A percentile compares a stretch with the other conserved stretches of the same genome.
phyloP scores from a whole-genome alignment of 2,113 vertebrate species.

The Colossoma macropomum region DNA sequence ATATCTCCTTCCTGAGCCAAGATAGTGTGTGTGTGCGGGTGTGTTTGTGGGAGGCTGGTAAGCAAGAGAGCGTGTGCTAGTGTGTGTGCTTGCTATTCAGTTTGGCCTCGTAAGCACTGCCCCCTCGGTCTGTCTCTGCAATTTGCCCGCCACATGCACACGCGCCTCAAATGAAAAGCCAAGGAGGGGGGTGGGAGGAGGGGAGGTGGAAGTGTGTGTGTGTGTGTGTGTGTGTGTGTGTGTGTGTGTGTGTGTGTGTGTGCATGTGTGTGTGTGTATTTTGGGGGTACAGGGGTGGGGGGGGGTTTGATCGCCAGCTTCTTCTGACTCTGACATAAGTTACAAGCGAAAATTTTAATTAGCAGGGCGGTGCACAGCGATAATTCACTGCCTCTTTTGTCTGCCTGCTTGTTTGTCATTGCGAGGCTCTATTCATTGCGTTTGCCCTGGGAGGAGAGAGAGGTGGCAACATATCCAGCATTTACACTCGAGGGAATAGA shows the following conservation, averaged over 20 bases:
- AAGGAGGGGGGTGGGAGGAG: slow-evolving; percentile 53
- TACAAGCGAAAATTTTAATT: slow-evolving; percentile 99
- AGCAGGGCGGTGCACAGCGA: slow-evolving; percentile 89
- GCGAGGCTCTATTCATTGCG: slow-evolving; percentile 76
- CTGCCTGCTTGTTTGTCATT: slow-evolving; percentile 80
- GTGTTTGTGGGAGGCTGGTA: slow-evolving; percentile 15
- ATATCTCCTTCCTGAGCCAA: slow-evolving; percentile 38
- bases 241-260: slow-evolving; percentile 21
- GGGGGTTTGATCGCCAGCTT: slow-evolving; percentile 81
- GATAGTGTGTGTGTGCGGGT: slow-evolving; percentile 2
- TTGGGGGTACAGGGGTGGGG: slow-evolving; percentile 51
- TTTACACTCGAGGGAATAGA: slow-evolving; percentile 51
- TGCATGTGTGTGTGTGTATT: slow-evolving; percentile 6
- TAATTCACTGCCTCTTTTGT: slow-evolving; percentile 91
- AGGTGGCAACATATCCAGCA: slow-evolving; percentile 51
- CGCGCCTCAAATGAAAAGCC: slow-evolving; percentile 93
- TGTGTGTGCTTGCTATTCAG: slow-evolving; percentile 81
- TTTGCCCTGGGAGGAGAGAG: slow-evolving; percentile 57
- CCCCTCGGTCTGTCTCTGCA: slow-evolving; percentile 84
- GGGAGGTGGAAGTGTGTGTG: slow-evolving; percentile 64
- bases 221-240: slow-evolving; percentile 18
- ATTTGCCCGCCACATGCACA: slow-evolving; percentile 83
- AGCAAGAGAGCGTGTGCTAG: slow-evolving; percentile 12
- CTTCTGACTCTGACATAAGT: slow-evolving; percentile 94
- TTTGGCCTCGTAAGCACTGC: slow-evolving; percentile 87